Percentiles rank a stretch among this genome's conserved stretches.
These are phyloP conservation scores for Dascyllus trimaculatus DNA, from an alignment of 2,113 vertebrate genomes.

Conservation along the genomic window DNA sequence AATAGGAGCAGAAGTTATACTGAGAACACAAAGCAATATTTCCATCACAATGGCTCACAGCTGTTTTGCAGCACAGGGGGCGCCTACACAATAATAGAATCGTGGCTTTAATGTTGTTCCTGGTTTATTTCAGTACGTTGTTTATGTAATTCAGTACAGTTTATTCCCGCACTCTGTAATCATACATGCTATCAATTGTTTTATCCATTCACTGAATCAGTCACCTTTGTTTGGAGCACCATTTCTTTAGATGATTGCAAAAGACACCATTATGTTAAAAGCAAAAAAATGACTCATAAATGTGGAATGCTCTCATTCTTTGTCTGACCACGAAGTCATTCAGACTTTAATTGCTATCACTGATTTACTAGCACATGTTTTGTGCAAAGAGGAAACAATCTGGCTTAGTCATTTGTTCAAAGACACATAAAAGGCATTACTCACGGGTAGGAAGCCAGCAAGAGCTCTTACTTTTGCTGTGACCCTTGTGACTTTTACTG, in stretches of 20 bases:
- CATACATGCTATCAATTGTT: slow-evolving; percentile 29
- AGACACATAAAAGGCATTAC: not conserved
- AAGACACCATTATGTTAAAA: not conserved
- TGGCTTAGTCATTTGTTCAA: slow-evolving; percentile 9
- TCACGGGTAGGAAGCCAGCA: not conserved
- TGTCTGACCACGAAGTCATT: not conserved
- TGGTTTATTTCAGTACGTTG: no score
- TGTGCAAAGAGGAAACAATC: not conserved
- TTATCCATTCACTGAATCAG: slow-evolving; percentile 1
- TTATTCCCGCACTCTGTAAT: no score
- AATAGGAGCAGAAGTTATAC: no score
- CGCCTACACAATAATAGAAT: no score
- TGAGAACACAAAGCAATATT: no score
- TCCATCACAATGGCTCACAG: no score
- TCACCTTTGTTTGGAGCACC: not conserved
- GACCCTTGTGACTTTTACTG: slow-evolving; percentile 18
- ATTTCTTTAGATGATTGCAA: not conserved
- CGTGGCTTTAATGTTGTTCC: no score
- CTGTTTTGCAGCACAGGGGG: no score
- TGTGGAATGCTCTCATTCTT: no score
- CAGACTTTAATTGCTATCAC: not conserved
- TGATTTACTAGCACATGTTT: not conserved
- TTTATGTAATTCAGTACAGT: no score
- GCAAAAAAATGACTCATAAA: no score
- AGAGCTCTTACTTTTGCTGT: slow-evolving; percentile 14